Evolutionary conservation across 1,140 invertebrate genomes (phyloP), one percentile per base, ranked within the genome.

Genomic region (Drusus annulatus): DNA sequence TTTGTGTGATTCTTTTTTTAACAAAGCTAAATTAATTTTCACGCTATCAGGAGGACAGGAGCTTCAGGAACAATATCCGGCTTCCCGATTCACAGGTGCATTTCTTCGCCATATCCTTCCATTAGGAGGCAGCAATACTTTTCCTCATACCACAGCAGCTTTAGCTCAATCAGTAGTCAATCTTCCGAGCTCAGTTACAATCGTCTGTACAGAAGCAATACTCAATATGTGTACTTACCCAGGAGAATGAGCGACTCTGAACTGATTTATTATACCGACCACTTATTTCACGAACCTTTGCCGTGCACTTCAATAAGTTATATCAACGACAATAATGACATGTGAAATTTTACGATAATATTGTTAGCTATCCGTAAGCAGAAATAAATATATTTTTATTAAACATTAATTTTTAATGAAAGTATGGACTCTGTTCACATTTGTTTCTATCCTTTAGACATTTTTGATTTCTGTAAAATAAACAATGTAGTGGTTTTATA

Each of bases 51-150:
- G 85, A 88, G 85, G n/a, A 89, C 89, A 19, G 87, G 89, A 78
- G 89, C 89, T 86, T 88, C 88, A 21, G 88, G 88, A 82, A 89
- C 88, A 80, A 85, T 90, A 80, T 87, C 88, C 21, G 81, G 88
- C 83, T 88, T 90, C 84, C 89, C 89, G 15, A 89, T 90, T 81
- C 89, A 90, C 89, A 90, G 89, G 89, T 90, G 87, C 85, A 84
- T 83, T 68, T 23, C 52, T 28, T 78, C 62, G 8, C 76, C 76
- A 69, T 78, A 68, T 36, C 50, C 63, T 69, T 69, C 62, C 51
- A n/a, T 65, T 19, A 62, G 25, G 13, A 56, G 31, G 8, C 76
- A 65, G n/a, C 62, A 56, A 10, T 58, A 68, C 50, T 78, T 23
- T 19, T 16, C 31, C 71, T 51, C 62, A 0, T 68, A 68, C 52